A percentile compares a stretch with the other conserved stretches of the same genome.
These are phyloP conservation scores for Lasioglossum albipes DNA, from an alignment of 1,140 invertebrate species.

Conservation along the genomic window DNA sequence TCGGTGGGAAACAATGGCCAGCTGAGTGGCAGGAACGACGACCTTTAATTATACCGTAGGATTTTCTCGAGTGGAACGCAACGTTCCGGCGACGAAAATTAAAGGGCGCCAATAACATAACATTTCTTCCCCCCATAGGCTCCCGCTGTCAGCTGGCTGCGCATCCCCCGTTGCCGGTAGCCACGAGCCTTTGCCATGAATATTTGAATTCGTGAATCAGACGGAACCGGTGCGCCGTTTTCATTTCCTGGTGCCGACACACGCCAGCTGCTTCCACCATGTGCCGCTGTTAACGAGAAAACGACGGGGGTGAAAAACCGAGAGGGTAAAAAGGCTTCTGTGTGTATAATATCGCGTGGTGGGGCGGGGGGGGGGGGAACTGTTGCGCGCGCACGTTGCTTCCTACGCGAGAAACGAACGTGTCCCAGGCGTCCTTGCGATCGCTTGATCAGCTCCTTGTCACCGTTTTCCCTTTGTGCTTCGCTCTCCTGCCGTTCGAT, in stretches of 20 bases:
- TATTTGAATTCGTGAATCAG: constrained; percentile 75
- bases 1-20: neutral
- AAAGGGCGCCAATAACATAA: constrained; percentile 32
- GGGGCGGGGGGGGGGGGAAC: too few species aligned
- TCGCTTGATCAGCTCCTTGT: neutral
- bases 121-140: constrained; percentile 9
- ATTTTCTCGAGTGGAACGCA: constrained; percentile 31
- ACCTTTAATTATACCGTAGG: constrained; percentile 32
- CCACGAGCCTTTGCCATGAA: constrained; percentile 53
- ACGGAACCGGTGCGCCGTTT: constrained; percentile 57
- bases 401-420: neutral
- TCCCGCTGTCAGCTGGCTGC: neutral
- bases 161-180: too few species aligned
- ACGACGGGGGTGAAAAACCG: constrained; percentile 29
- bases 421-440: neutral
- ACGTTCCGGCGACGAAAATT: constrained; percentile 13
- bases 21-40: neutral
- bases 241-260: constrained; percentile 60
- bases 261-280: constrained; percentile 62
- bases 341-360: constrained; percentile 24
- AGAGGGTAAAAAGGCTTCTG: constrained; percentile 10
- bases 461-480: neutral
- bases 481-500: neutral
- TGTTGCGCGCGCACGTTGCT: constrained; percentile 52
- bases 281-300: constrained; percentile 55